Evolutionary conservation across 2,797 vertebrate genomes (phyloP), one percentile per base, ranked within the genome.

Genomic region (Somateria mollissima): DNA sequence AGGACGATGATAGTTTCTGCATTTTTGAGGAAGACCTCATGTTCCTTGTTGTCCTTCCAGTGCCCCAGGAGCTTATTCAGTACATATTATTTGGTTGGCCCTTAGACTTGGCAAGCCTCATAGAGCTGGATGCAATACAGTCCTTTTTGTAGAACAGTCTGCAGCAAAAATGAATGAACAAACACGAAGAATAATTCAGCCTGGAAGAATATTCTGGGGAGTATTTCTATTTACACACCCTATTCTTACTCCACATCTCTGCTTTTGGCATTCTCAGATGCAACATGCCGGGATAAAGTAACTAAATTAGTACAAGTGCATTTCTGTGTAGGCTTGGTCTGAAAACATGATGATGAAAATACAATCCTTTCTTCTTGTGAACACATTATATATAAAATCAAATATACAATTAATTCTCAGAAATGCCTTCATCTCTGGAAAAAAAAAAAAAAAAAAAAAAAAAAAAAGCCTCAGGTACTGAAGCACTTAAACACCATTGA

Each of bases 391-490:
- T 24, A 5, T 17, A 53, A 58, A 32, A 34, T 25, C 2, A 49
- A 62, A 20, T 11, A 49, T 3, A 32, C 5, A 41, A 3, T 72
- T 2, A 27, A 14, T 56, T 41, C 7, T 49, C 20, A 80, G 16
- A 49, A 84, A 45, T 2, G 49, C 3, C 2, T 16, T 64, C 4
- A 13, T 2, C 1, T 2, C 2, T 1, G 3, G 3, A 4, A 4
- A 34, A 19, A 5, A 47, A 25, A 15, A 37, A 45, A 45, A 43
- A 43, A 18, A 37, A 39, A 9, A 16, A 2, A 2, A 21, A 19
- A 10, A n/a, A 11, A 14, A 92, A 0, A 1, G n/a, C 1, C 1
- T 11, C 17, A 51, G 6, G 20, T 51, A 6, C 2, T 70, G 62
- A 34, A 37, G 13, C 8, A 41, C 9, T 4, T 11, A 39, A 70